Conservation (phyloP, 2,113 vertebrate genomes). For the Columbina picui region DNA sequence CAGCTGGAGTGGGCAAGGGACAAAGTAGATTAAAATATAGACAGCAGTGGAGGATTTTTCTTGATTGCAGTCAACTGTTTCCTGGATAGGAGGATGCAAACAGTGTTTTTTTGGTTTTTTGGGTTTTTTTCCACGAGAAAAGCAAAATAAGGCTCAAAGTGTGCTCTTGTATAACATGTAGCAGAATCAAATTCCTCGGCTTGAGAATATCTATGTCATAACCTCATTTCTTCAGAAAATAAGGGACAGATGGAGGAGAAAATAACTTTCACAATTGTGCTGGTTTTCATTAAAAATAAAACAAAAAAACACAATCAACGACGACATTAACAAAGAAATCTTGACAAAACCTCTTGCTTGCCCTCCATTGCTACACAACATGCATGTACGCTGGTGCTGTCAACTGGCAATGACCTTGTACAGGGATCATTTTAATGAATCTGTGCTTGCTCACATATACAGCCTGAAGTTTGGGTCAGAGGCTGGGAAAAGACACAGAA, state of each 20-base stretch:
- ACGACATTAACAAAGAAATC: neutral
- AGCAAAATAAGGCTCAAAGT: neutral
- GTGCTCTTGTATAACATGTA: neutral
- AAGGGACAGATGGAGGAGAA: neutral
- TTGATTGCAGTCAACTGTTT: neutral
- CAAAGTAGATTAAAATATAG: neutral
- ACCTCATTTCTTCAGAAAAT: conserved; percentile 19
- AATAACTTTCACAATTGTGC: neutral
- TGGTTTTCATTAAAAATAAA: neutral
- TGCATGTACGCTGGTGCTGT: neutral
- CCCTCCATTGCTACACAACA: neutral
- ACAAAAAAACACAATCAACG: neutral
- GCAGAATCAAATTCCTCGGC: neutral
- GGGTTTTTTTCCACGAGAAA: neutral
- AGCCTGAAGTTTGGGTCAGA: neutral
- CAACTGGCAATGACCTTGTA: neutral
- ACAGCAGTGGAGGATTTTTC: neutral
- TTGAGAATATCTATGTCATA: neutral
- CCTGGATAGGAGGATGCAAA: neutral
- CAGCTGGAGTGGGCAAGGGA: neutral
- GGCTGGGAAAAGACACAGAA: neutral
- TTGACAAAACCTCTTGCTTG: neutral
- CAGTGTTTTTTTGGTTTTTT: no score
- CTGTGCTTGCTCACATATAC: neutral
- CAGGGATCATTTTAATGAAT: neutral